Base-by-base conservation (phyloP, 2,113 vertebrate species). In the Dasypus novemcinctus region DNA sequence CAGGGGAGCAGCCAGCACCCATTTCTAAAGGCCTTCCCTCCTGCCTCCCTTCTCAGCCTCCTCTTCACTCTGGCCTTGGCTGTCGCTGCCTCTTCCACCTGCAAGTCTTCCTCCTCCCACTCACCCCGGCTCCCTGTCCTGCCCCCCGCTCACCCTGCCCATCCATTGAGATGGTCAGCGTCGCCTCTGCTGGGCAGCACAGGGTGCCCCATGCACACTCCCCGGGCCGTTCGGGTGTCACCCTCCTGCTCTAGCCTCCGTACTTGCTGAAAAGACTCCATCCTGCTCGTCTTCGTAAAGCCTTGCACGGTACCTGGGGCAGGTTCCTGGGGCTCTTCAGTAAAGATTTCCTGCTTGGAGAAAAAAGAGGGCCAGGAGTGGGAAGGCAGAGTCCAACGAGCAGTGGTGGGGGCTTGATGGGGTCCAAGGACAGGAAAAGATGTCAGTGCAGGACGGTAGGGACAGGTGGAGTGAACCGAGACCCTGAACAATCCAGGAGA, bases 141-240 rank as follows among this genome's bases (percentile, higher is more conserved):
- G 63, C 36, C 52, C 29, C 43, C 8, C n/a, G 54, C 3, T 46
- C 68, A 57, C 14, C 23, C 13, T 59, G n/a, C 38, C 23, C n/a
- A 36, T 4, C 2, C 49, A 66, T 83, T 59, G 29, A 41, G 59
- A 59, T 49, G 4, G 5, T 29, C 38, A 5, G 21, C 7, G 20
- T 54, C 31, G 3, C 14, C 7, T 43, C 29, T 72, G 41, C 41
- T 63, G 20, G 5, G 33, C 74, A 93, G 63, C 29, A 31, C 41
- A 25, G 59, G 29, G 33, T 33, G 7, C 23, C 41, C 75, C 76
- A 49, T 33, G 25, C 17, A 4, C 33, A 15, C 38, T 49, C 59
- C 52, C n/a, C 0, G 0, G 5, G 8, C 36, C 61, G 8, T 5
- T n/a, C 6, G 0, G 8, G 13, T 10, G 3, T 57, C 41, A 64